Conservation (phyloP, 2,888 invertebrate species). For the Diarsia rubi region DNA sequence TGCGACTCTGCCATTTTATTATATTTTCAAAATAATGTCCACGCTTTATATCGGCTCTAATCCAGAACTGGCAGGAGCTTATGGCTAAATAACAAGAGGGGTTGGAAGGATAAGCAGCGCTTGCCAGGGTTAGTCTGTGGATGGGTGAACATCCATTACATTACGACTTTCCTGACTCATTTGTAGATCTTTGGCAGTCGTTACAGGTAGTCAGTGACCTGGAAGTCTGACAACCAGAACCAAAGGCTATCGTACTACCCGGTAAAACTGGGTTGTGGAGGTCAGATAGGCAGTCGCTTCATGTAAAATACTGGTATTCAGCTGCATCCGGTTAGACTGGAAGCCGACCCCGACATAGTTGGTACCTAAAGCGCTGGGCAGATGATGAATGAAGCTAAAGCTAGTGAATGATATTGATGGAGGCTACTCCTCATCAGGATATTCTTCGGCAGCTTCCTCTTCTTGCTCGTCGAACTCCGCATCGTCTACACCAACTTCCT, state of each 20-base stretch:
- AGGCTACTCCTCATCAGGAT: constrained; percentile 76
- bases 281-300: too few species aligned
- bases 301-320: too few species aligned
- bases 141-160: not conserved
- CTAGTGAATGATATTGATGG: not conserved
- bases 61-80: not conserved
- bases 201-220: too few species aligned
- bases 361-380: not conserved
- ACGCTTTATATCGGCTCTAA: too few species aligned
- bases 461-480: constrained; percentile 92
- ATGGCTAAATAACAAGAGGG: not conserved
- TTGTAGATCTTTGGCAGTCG: too few species aligned
- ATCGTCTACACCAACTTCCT: constrained; percentile 92
- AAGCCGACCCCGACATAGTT: not conserved
- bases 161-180: not conserved
- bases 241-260: too few species aligned
- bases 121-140: not conserved
- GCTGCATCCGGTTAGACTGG: too few species aligned
- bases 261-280: too few species aligned
- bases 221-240: too few species aligned
- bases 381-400: not conserved
- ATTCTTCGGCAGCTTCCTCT: constrained; percentile 80
- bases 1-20: not conserved
- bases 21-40: too few species aligned
- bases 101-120: not conserved